phyloP scores from a whole-genome alignment of 2,797 vertebrate species.

The Gallirallus australis region DNA sequence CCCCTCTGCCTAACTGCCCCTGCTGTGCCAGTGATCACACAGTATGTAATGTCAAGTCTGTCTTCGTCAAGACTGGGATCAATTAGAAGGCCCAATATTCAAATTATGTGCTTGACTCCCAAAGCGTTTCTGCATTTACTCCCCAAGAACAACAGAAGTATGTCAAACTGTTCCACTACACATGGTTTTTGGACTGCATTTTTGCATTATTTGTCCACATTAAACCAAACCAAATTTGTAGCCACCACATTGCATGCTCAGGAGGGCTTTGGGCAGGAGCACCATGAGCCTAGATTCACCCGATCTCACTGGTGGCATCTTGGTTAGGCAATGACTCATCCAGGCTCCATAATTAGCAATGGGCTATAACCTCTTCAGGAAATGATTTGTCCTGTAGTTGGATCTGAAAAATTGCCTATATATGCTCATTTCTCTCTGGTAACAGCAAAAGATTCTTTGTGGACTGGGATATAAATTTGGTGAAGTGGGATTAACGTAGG shows the following conservation, averaged over 20 bases:
- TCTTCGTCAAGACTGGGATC: neutral
- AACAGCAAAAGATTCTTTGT: neutral
- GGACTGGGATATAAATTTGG: neutral
- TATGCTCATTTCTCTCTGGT: neutral
- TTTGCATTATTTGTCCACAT: neutral
- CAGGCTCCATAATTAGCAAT: neutral
- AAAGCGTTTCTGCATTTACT: neutral
- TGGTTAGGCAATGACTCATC: neutral
- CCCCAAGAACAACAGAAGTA: neutral
- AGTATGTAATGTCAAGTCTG: neutral
- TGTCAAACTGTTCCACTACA: neutral
- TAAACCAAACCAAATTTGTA: neutral
- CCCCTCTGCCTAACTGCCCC: neutral
- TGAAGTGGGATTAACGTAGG: neutral
- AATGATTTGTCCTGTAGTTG: constrained; percentile 3
- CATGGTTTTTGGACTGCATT: neutral
- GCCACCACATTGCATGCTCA: neutral
- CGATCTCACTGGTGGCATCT: neutral
- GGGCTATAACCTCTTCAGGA: neutral
- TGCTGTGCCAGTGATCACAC: constrained; percentile 27
- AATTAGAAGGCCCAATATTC: constrained; percentile 23
- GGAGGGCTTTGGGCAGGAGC: neutral
- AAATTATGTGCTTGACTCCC: neutral
- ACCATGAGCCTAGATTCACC: neutral
- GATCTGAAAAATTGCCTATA: neutral